A percentile compares a stretch with the other conserved stretches of the same genome.
Evolutionary conservation across 2,113 vertebrate genomes (phyloP).

Genomic region (Cyphomyrus discorhynchus): DNA sequence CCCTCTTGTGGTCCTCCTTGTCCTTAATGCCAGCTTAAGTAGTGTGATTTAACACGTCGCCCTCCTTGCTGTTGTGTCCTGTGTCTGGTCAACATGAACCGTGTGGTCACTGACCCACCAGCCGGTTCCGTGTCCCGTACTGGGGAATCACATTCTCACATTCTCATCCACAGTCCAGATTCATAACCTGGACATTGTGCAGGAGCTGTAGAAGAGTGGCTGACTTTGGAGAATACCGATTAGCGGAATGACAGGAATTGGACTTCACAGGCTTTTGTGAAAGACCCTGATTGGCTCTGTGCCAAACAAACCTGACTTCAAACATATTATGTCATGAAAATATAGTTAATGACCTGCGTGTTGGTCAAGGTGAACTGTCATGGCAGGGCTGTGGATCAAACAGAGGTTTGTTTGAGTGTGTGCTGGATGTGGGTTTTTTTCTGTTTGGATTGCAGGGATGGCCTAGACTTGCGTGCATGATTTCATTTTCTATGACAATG

Average conservation of each 20-base stretch:
- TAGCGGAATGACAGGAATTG: neutral
- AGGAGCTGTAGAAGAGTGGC: neutral
- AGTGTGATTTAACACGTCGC: neutral
- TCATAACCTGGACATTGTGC: neutral
- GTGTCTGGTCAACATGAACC: neutral
- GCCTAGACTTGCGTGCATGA: neutral
- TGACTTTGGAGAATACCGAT: neutral
- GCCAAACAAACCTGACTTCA: neutral
- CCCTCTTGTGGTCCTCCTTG: neutral
- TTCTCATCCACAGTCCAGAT: neutral
- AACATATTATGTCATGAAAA: neutral
- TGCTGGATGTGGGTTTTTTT: neutral
- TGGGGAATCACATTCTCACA: neutral
- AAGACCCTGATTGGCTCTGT: slow-evolving; percentile 13
- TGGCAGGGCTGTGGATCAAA: neutral
- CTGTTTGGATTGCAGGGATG: neutral
- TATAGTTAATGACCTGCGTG: neutral
- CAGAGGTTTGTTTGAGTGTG: neutral
- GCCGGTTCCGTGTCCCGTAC: neutral
- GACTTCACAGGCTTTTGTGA: slow-evolving; percentile 7
- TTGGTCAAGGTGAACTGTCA: neutral
- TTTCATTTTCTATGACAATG: neutral
- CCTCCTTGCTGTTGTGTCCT: neutral
- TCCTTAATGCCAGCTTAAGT: neutral
- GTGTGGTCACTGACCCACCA: neutral